Base-by-base conservation (phyloP, 2,113 vertebrate species). In the Chamaetylas fuelleborni region DNA sequence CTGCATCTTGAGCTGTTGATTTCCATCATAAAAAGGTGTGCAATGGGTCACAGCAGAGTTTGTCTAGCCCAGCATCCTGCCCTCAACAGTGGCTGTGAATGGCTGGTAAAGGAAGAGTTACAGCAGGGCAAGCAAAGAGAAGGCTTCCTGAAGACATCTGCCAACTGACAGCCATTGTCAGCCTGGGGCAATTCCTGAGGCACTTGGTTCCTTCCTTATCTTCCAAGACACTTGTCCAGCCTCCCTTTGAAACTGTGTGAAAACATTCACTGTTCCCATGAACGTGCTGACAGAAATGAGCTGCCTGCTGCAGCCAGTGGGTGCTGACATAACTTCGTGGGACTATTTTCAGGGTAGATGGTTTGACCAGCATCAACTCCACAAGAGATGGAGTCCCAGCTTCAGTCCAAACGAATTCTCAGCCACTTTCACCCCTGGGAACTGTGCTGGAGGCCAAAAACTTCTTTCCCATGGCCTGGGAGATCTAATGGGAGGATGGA, bases 211-310 rank as follows among this genome's bases (percentile, higher is more conserved):
- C 40, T 84, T 70, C 73, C 25, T 40, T 9, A 3, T 34, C 53
- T 84, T 61, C 42, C 50, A 65, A 47, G 65, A 72, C 26, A 69
- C 15, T 83, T 62, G 28, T n/a, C 33, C 50, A 84, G 40, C 23
- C 50, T 84, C 26, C 47, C 36, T 65, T 43, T 60, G 19, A 93
- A 61, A 25, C 29, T 0, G 0, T 18, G 34, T 33, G 31, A 23
- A 91, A 77, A 34, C 54, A 62, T 15, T 42, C 20, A 9, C 31
- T 25, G 33, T 36, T 60, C 33, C 57, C 15, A 19, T 14, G 20
- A 84, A 25, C 3, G 1, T 7, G 10, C 43, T 28, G 73, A 38
- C 1, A 34, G 33, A 84, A 81, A 38, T 0, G 0, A 24, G 34
- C 26, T 42, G 29, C 33, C 81, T 60, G 38, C 67, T 54, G 67